These are phyloP conservation scores for Lanius collurio DNA, from an alignment of 2,113 vertebrate species.

Conservation along the genomic window DNA sequence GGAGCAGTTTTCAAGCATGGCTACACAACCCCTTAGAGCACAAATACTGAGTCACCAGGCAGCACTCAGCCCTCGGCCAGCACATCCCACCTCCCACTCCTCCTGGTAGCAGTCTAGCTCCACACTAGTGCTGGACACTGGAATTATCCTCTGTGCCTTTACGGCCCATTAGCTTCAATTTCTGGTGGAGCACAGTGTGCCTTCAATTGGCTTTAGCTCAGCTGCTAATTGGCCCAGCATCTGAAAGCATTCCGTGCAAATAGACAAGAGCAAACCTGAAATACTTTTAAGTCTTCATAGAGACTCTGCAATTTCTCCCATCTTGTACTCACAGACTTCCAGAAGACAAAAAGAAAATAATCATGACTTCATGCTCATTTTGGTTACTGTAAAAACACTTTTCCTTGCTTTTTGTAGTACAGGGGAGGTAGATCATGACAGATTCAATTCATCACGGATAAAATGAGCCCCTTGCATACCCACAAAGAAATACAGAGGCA, in stretches of 20 bases:
- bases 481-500: background rate
- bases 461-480: background rate
- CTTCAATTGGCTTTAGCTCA: background rate
- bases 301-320: background rate
- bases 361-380: accelerated
- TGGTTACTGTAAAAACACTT: background rate
- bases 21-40: background rate
- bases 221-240: background rate
- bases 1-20: background rate
- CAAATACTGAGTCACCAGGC: accelerated
- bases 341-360: background rate
- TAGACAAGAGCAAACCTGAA: background rate
- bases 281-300: background rate
- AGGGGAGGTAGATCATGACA: background rate
- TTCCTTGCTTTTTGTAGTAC: background rate
- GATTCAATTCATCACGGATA: background rate
- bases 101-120: background rate
- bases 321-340: background rate
- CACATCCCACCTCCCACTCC: background rate
- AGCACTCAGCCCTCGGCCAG: background rate
- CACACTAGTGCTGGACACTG: background rate
- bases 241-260: background rate
- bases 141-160: background rate
- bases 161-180: background rate
- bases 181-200: background rate